A percentile compares a stretch with the other conserved stretches of the same genome.
These are phyloP conservation scores for Nipponacmea schrenckii DNA, from an alignment of 2,888 invertebrate genomes.

Conservation along the genomic window DNA sequence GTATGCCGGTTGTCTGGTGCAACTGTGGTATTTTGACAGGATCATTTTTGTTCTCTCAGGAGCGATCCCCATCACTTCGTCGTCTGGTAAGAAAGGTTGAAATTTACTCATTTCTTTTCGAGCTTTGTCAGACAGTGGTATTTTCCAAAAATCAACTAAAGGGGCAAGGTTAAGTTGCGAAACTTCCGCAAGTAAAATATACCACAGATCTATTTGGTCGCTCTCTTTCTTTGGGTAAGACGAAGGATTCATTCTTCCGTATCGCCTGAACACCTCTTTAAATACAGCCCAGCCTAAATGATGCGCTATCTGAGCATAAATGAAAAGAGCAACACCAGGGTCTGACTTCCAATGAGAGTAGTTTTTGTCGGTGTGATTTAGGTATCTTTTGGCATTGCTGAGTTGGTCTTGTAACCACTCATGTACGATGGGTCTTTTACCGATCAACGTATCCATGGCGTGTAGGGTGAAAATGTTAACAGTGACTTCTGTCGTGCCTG, in stretches of 20 bases:
- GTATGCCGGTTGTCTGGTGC: neutral
- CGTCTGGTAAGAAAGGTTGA: neutral
- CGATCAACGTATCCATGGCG: neutral
- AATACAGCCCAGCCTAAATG: neutral
- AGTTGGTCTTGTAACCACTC: neutral
- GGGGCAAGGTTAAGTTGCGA: neutral
- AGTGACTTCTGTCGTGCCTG: neutral
- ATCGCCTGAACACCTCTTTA: neutral
- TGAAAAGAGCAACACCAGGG: neutral
- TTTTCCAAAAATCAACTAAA: neutral
- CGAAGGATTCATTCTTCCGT: neutral
- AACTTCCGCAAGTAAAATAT: neutral
- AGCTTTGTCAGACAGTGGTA: neutral
- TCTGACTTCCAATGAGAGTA: neutral
- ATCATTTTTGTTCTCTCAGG: neutral
- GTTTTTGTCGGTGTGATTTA: neutral
- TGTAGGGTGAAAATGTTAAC: neutral
- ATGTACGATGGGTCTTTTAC: neutral
- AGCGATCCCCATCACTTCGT: neutral
- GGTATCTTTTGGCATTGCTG: neutral
- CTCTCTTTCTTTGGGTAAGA: neutral
- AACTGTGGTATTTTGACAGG: neutral
- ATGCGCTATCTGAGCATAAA: neutral
- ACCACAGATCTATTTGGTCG: slow-evolving; percentile 3
- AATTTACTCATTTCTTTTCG: neutral